Conservation (phyloP, 2,797 vertebrate species). For the Helostoma temminkii region DNA sequence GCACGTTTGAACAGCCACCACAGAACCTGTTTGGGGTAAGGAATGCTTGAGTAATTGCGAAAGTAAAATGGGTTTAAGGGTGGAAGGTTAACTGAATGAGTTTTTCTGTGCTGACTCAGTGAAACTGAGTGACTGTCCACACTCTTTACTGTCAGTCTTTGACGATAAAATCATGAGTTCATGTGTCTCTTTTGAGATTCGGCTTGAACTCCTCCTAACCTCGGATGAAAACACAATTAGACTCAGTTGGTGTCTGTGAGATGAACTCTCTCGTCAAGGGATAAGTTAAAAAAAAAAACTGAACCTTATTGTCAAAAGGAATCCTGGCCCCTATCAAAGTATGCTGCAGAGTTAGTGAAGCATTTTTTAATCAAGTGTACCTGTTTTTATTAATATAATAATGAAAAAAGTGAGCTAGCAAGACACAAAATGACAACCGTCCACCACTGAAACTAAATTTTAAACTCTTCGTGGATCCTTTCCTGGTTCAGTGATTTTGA, state of each 20-base stretch:
- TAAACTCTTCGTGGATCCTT: no score
- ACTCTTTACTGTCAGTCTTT: neutral
- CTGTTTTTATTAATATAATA: no score
- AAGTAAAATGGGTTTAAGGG: conserved; percentile 6
- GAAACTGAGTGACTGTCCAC: neutral
- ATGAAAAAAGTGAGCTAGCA: no score
- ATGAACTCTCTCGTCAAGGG: no score
- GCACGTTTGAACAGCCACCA: neutral
- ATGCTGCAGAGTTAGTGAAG: no score
- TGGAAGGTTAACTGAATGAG: conserved; percentile 19
- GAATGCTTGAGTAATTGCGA: neutral
- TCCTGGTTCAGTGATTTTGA: no score
- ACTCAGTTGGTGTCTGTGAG: neutral
- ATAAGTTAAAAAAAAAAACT: no score
- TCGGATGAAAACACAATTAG: neutral
- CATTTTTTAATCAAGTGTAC: no score
- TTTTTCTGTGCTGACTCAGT: conserved; percentile 30
- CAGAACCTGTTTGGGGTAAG: neutral
- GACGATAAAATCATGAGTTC: neutral
- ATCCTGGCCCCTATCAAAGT: no score
- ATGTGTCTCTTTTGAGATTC: neutral
- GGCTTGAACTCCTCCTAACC: neutral
- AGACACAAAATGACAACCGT: no score
- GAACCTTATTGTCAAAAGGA: no score
- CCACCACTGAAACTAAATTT: no score